Evolutionary conservation across 2,797 vertebrate genomes (phyloP), one percentile per base, ranked within the genome.

Genomic region (Saxicola maurus): DNA sequence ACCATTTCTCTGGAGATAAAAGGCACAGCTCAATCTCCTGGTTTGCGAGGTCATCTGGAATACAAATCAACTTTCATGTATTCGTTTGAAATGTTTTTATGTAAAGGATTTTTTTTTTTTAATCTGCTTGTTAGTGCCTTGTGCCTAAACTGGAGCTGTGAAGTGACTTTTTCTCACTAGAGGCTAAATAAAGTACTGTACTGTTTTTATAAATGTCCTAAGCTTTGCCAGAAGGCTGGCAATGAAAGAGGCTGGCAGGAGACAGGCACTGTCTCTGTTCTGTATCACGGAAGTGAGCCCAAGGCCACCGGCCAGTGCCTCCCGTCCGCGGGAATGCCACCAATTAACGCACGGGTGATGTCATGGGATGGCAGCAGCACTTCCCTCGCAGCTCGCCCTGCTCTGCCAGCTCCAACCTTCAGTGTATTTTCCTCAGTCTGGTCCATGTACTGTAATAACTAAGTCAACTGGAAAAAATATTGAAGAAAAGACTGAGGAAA

Each of bases 381-480:
- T 95, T 91, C 93, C 92, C 88, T 79, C 74, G 60, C 75, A 14
- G 90, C 79, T 56, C 84, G 61, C 74, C 80, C 43, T 23, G 38
- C 56, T 65, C 90, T 87, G 93, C 94, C 96, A 91, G 83, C 91
- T 91, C 92, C 82, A 45, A 71, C 94, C 93, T 75, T 68, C 82
- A 60, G 76, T 74, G 94, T 60, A 90, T 93, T 96, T 91, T 85
- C 94, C 93, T 96, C 94, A 75, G 91, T 72, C 90, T 51, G 66
- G 79, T 90, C 94, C 90, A 43, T 91, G 95, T 59, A 91, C 96
- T 96, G 89, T 95, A 96, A 95, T 95, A 95, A 92, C 86, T 86
- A 97, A 97, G 95, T 96, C 96, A 96, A 95, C 95, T 96, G 96
- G 96, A 93, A 96, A 94, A 95, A 95, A 92, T 91, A 92, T 93